These are phyloP conservation scores for Coregonus ussuriensis DNA, from an alignment of 2,797 vertebrate species.

Conservation along the genomic window DNA sequence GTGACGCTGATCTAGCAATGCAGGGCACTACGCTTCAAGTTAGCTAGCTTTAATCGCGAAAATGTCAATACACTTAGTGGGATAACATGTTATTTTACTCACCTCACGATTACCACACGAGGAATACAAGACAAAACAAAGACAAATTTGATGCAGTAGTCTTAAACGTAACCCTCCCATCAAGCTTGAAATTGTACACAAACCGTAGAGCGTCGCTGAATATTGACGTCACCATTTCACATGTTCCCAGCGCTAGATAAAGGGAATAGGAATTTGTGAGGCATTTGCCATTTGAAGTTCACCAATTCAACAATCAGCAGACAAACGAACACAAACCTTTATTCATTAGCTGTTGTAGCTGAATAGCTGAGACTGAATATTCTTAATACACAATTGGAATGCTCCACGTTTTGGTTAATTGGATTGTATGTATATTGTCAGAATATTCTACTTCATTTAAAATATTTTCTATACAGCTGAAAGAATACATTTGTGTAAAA, in stretches of 20 bases:
- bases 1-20: slow-evolving; percentile 55
- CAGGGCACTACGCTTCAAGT: background rate
- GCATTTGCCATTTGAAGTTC: no score
- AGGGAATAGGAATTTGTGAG: background rate
- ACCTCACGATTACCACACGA: slow-evolving; percentile 52
- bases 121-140: slow-evolving; percentile 53
- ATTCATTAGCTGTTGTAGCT: background rate
- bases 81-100: slow-evolving; percentile 43
- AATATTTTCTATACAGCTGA: background rate
- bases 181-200: slow-evolving; percentile 66
- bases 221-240: slow-evolving; percentile 66
- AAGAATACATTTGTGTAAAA: background rate
- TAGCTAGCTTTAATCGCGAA: background rate
- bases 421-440: no score
- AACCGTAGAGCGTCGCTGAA: slow-evolving; percentile 66
- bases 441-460: no score
- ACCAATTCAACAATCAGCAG: no score
- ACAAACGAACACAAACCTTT: background rate
- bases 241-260: background rate
- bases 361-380: no score
- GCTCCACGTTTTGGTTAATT: no score
- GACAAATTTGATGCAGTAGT: slow-evolving; percentile 63
- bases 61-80: background rate
- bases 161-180: slow-evolving; percentile 51
- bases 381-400: no score